phyloP scores from a whole-genome alignment of 2,888 invertebrate species.

The Dorcus hopei region DNA sequence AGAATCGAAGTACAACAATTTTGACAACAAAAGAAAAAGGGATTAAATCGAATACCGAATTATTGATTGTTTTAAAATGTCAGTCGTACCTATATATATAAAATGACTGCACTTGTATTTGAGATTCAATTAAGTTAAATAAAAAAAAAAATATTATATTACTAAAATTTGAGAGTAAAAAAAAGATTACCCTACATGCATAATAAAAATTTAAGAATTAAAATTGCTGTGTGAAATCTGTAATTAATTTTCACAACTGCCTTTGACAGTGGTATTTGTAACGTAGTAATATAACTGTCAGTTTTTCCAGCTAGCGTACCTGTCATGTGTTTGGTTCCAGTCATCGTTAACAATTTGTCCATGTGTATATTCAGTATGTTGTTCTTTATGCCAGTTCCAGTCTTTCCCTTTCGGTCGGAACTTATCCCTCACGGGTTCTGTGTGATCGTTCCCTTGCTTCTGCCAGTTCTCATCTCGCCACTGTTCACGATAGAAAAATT shows the following conservation, averaged over 20 bases:
- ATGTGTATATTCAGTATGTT: slow-evolving; percentile 18
- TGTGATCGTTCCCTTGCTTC: slow-evolving; percentile 44
- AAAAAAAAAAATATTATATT: neutral
- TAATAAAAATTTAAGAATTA: slow-evolving; percentile 17
- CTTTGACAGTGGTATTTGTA: slow-evolving; percentile 13
- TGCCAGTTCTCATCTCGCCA: slow-evolving; percentile 54
- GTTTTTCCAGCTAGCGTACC: slow-evolving; percentile 42
- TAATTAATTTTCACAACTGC: slow-evolving; percentile 20
- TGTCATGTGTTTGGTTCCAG: slow-evolving; percentile 25
- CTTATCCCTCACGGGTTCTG: slow-evolving; percentile 54
- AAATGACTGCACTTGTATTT: neutral
- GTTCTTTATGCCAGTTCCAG: slow-evolving; percentile 63
- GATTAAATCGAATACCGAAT: too few species aligned
- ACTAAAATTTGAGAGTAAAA: slow-evolving; percentile 7
- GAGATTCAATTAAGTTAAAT: neutral
- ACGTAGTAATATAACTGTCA: slow-evolving; percentile 32
- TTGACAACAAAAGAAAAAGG: neutral
- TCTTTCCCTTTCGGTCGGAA: slow-evolving; percentile 72
- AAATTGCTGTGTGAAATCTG: slow-evolving; percentile 38
- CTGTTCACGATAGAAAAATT: slow-evolving; percentile 68
- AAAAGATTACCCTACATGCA: slow-evolving; percentile 19
- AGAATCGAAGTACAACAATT: neutral
- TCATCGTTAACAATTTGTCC: slow-evolving; percentile 12
- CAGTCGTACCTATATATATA: too few species aligned
- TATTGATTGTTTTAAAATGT: neutral